These are phyloP conservation scores for Mythimna impura DNA, from an alignment of 2,888 invertebrate species.

Conservation along the genomic window DNA sequence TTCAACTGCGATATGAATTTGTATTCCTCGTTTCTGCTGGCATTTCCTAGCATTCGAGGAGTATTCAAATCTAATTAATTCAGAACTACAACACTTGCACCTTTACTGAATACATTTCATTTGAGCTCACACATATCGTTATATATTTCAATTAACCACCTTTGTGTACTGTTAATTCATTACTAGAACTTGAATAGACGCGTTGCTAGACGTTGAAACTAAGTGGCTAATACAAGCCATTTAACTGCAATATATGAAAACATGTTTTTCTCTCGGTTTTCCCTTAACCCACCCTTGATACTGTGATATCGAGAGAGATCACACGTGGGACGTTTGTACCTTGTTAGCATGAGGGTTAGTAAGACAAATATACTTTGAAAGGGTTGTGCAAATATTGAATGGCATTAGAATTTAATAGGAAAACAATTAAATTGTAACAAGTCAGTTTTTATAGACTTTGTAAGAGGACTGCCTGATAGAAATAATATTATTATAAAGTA, in stretches of 20 bases:
- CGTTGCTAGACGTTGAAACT: neutral
- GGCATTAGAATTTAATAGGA: too few species aligned
- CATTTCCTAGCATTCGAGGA: neutral
- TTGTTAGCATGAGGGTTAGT: too few species aligned
- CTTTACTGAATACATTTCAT: slow-evolving; percentile 16
- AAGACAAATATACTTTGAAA: too few species aligned
- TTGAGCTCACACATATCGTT: neutral
- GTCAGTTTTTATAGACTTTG: too few species aligned
- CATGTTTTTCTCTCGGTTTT: neutral
- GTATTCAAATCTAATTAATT: slow-evolving; percentile 21
- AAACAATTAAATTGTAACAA: too few species aligned
- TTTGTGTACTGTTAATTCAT: neutral
- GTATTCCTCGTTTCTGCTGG: slow-evolving; percentile 9
- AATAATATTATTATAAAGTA: too few species aligned
- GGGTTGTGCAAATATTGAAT: too few species aligned
- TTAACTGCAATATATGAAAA: neutral
- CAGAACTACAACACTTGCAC: neutral
- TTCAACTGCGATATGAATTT: slow-evolving; percentile 4
- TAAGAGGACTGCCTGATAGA: too few species aligned
- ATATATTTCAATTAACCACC: slow-evolving; percentile 4
- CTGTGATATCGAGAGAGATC: too few species aligned
- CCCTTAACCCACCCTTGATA: neutral
- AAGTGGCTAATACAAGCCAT: neutral
- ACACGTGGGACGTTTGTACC: too few species aligned
- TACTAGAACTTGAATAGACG: neutral